Evolutionary conservation across 2,113 vertebrate species (phyloP), one percentile per base, ranked within the genome.

Genomic region (Etheostoma spectabile): DNA sequence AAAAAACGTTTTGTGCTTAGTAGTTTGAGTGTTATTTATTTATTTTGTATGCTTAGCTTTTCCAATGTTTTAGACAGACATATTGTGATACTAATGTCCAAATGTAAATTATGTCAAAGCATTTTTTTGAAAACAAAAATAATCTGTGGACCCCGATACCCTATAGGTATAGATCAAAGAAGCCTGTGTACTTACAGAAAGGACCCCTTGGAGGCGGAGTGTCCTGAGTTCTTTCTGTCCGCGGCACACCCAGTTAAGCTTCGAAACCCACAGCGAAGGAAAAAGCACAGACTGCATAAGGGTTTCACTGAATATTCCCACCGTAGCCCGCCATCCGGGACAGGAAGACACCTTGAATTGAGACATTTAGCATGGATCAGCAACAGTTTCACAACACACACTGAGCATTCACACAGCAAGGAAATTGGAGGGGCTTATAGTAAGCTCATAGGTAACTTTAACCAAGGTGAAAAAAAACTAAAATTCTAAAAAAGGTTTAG

Each of bases 161-260:
- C 12, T 19, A 5, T 19, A 19, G 16, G 38, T 15, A 42, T 18
- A 46, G 18, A 21, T 67, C n/a, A 10, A 38, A 10, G 14, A 3
- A 60, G 48, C 18, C 22, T 30, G 21, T 1, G 4, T 8, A 80
- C 92, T 90, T 89, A 93, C 91, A 84, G 49, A 93, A 93, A 93
- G 90, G 62, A 93, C 90, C 1, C 88, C 91, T 73, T 93, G 90
- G 24, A 93, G 87, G 49, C 53, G n/a, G 87, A 46, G 92, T 93
- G 83, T 91, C 62, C 86, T 83, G 74, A 93, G 93, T 92, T 46
- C 90, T 87, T 93, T 93, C 70, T 92, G 89, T 55, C 91, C 89
- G 6, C 90, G 76, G 19, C 91, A 91, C 27, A 92, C 88, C 91
- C 91, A 86, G 77, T 93, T 93, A 3, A 93, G 78, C 72, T n/a